Evolutionary conservation across 1,140 invertebrate species (phyloP), one percentile per base, ranked within the genome.

Genomic region (Drosophila elegans): DNA sequence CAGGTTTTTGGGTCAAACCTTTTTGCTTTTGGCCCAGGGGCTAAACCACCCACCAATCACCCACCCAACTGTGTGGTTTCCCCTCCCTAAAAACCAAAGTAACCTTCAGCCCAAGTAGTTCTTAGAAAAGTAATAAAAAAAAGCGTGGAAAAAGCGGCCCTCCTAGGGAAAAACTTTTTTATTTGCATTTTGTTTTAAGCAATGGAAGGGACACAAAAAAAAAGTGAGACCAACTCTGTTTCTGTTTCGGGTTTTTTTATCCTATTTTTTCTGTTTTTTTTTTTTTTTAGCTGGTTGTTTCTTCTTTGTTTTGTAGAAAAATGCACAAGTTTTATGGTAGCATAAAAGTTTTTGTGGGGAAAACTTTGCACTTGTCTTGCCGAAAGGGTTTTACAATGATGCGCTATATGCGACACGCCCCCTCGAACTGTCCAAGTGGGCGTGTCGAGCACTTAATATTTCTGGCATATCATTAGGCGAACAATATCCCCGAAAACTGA

Each of bases 361-460:
- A 86, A 86, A 86, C 83, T 86, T 86, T 86, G 83, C 83, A 88
- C 83, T 86, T 88, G 82, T 86, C 75, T 86, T 86, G 82, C 84
- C 83, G 79, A 86, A 86, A 86, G 83, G 83, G 83, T 79, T 86
- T 83, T 86, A 88, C 82, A 86, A 86, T 86, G 82, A 88, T 88
- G 82, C 79, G 74, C 78, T 77, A 56, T 77, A 59, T 78, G 48
- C 29, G 48, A 49, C 48, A 49, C 27, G 48, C 48, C 44, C 44
- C 41, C 46, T 25, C n/a, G 11, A 51, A 51, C 48, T 34, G 39
- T 41, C 54, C 62, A 76, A 67, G 41, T 55, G 60, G 49, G 67
- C 64, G 67, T 71, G 49, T 46, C 49, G 42, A 63, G 74, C 78
- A 88, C 83, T 86, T 86, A 82, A 86, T 88, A 84, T 85, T 64